Base-by-base conservation (phyloP, 1,140 invertebrate species). In the Caerostris darwini region DNA sequence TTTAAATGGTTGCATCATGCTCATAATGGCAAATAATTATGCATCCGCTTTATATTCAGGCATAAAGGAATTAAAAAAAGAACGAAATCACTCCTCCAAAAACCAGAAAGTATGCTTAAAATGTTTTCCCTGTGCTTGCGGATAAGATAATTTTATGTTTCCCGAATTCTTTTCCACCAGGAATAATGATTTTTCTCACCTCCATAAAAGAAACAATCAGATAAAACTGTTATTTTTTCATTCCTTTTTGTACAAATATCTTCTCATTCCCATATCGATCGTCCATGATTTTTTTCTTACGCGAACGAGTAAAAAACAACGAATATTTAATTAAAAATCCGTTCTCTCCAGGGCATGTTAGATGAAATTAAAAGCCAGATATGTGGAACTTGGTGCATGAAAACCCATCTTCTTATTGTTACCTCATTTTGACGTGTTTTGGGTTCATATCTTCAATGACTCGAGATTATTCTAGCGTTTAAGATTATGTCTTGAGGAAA, bases 21-120 rank as follows among this genome's bases (percentile, higher is more conserved):
- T 14, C n/a, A 89, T 89, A 89, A 89, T 71, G 87, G n/a, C 64
- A 69, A 71, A 89, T 89, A 89, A 71, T 71, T 89, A 89, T 89
- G 53, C 64, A 89, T 69, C 71, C 50, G 19, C 17, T 71, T 71
- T 64, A 50, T 53, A 64, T 53, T 2, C 0, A 77, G 12, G 14
- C 50, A 57, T 64, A 50, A n/a, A 57, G 71, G n/a, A 69, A 17
- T 2, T 5, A 3, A 50, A 0, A 86, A 53, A 57, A 69, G 57
- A 89, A 59, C n/a, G n/a, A 56, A 6, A 14, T 64, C 54, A 64
- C 61, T 17, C 7, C 7, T 10, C 14, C 6, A 5, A 53, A 87
- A 61, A 50, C 17, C n/a, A 61, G 61, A 87, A 87, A 53, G 34
- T 8, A 17, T 8, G 81, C 12, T 19, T n/a, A 71, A 89, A 89